Base-by-base conservation (phyloP, 2,888 invertebrate species). In the Drosophila cyrtoloma region DNA sequence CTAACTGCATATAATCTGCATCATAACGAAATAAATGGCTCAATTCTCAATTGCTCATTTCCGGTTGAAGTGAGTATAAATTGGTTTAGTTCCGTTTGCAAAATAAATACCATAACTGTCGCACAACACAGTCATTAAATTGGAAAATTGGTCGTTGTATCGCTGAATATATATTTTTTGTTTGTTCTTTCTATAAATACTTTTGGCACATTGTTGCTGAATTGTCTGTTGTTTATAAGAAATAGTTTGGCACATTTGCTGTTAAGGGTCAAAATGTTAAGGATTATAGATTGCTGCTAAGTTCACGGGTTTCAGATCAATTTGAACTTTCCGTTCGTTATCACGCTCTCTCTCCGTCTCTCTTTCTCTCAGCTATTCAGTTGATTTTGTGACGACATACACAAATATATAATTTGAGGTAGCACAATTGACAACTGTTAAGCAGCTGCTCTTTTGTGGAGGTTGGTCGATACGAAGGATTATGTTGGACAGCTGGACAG, bases 81-180 rank as follows among this genome's bases (percentile, higher is more conserved):
- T 39, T 57, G 28, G 14, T 55, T 55, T 55, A 55, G 33, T 37
- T 56, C 56, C 56, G 56, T 35, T 47, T 28, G 56, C 56, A 37
- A 56, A 56, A 37, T 28, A 4, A 56, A 56, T 26, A 56, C 19
- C 6, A 37, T 19, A 26, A 35, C 35, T 12, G 56, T 37, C 56
- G 26, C 37, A 22, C 47, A 47, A 26, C 47, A 44, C 44, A 5
- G 22, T 12, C 44, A 26, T 47, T 7, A 47, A 47, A 47, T 47
- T 47, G 16, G 9, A 26, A 47, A 47, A 47, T 47, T 47, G 47
- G 22, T 16, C 26, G 26, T 16, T 47, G 1, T 22, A 26, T 47
- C 14, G 35, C 35, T 14, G 16, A 35, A 26, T 22, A 14, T 22
- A 4, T 47, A 14, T 47, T 9, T 26, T 14, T 47, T 22, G 7